phyloP scores from a whole-genome alignment of 1,140 invertebrate genomes.

The Drosophila nebulosa region DNA sequence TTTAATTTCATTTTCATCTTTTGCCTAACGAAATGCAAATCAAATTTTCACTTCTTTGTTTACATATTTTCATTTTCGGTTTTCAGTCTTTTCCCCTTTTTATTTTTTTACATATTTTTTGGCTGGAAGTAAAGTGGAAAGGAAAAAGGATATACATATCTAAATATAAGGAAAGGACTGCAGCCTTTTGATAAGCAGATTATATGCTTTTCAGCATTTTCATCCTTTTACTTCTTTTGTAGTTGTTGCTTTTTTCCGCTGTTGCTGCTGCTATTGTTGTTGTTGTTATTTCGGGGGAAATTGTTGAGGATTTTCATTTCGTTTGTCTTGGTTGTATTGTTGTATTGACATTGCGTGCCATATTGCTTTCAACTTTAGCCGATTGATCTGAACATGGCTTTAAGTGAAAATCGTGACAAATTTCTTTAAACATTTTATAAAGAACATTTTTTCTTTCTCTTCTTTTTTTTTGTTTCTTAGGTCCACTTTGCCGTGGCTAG shows the following conservation, averaged over 20 bases:
- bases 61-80: constrained; percentile 39
- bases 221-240: constrained; percentile 28
- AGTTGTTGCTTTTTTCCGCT: neutral
- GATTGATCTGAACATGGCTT: neutral
- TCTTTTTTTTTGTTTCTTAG: neutral
- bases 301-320: constrained; percentile 38
- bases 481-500: neutral
- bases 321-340: constrained; percentile 16
- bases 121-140: constrained; percentile 12
- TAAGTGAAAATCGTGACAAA: neutral
- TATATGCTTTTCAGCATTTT: constrained; percentile 49
- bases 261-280: neutral
- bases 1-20: constrained; percentile 49
- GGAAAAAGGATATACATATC: neutral
- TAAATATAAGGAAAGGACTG: constrained; percentile 13
- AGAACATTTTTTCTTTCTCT: neutral
- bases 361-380: constrained; percentile 45
- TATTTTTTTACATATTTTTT: neutral
- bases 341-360: constrained; percentile 53
- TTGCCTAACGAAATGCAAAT: constrained; percentile 53
- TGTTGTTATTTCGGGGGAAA: constrained; percentile 3
- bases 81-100: neutral
- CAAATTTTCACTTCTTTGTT: constrained; percentile 64
- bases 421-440: constrained; percentile 1
- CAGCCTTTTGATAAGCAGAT: constrained; percentile 66